Evolutionary conservation across 2,888 invertebrate species (phyloP), one percentile per base, ranked within the genome.

Genomic region (Biston stratarius): DNA sequence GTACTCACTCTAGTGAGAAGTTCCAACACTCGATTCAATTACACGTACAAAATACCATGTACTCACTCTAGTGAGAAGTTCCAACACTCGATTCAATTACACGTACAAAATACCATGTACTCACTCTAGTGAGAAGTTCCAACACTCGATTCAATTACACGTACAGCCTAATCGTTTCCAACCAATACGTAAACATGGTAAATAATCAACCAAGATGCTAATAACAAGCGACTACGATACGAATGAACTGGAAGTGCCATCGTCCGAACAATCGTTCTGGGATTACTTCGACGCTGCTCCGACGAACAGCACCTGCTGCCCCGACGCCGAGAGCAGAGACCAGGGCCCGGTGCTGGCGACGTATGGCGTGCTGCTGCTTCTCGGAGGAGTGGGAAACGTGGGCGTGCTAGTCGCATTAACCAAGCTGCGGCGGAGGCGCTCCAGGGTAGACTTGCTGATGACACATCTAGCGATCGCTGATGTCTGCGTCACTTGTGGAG

Each of bases 401-500:
- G 96, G 96, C 0, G 96, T 97, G 45, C 95, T 97, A 76, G 87
- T 95, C 2, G 95, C 96, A 0, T 87, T 97, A 59, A 94, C 96
- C 63, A 92, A 95, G 45, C 94, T 95, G 0, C 86, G 96, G 42
- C 94, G 96, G 33, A 89, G 96, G 70, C 96, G 96, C 81, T 96
- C 96, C 0, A 88, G 97, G 38, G 96, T 97, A n/a, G 96, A 96
- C 67, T 83, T 97, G 71, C 95, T 97, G 92, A 97, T 97, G 85
- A 95, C 96, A 60, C 97, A 97, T 82, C 89, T 97, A 59, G 96
- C 97, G 0, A 90, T 97, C 0, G 97, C 97, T 1, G 97, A 98
- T 86, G 94, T 97, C 7, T 95, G 97, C 58, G 97, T 97, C 36
- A 97, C 97, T 0, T 97, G 97, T 80, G 95, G 97, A 58, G 96